Conservation (phyloP, 2,113 vertebrate species). For the Phalacrocorax pelagicus region DNA sequence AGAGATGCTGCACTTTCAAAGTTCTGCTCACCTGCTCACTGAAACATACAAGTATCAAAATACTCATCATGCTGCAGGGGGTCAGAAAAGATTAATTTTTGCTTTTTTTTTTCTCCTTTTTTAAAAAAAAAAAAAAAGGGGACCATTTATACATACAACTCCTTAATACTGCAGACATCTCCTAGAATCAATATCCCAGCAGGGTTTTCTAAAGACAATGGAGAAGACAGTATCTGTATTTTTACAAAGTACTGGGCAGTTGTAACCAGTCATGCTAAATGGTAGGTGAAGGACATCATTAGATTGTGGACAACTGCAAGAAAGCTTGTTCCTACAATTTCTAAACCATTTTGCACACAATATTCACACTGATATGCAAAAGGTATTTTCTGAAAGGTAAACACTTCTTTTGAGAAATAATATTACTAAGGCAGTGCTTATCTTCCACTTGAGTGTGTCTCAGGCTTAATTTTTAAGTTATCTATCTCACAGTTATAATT, state of each 20-base stretch:
- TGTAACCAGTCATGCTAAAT: neutral
- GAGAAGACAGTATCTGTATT: neutral
- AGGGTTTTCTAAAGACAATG: neutral
- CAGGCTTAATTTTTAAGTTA: neutral
- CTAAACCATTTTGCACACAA: neutral
- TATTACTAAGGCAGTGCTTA: neutral
- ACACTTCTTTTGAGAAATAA: neutral
- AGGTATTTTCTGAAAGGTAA: neutral
- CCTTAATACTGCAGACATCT: neutral
- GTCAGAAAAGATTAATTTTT: neutral
- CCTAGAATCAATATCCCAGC: neutral
- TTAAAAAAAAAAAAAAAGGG: neutral
- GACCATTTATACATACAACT: neutral
- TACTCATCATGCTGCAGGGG: neutral
- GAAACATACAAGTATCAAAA: neutral
- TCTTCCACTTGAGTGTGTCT: neutral
- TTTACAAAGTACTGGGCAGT: neutral
- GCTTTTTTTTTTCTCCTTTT: no score
- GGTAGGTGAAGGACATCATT: neutral
- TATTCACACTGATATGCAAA: neutral
- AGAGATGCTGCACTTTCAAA: neutral
- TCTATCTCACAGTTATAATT: slow-evolving; percentile 5
- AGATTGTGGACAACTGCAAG: neutral
- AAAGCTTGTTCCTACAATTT: neutral
- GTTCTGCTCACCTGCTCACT: neutral